Base-by-base conservation (phyloP, 2,797 vertebrate species). In the Xenentodon cancila region DNA sequence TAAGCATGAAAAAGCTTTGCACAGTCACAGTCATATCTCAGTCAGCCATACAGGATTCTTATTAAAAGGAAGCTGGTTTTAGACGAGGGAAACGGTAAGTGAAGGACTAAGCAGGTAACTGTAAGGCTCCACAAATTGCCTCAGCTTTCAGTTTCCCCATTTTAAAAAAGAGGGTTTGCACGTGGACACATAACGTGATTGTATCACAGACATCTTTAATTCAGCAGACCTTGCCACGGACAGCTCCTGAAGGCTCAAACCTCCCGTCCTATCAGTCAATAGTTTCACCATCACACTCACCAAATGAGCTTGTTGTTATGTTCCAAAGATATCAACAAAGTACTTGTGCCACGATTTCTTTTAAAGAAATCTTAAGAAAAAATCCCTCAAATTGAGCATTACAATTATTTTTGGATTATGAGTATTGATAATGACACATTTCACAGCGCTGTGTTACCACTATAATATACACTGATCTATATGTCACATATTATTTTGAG, bases 31-130 rank as follows among this genome's bases (percentile, higher is more conserved):
- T 37, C 11, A 13, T 37, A 37, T 47, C 20, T 47, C 12, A 20
- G 19, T 47, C 19, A 47, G 19, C 45, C 19, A 47, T 13, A 47
- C 19, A 47, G 19, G 19, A 5, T 54, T 27, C 25, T 50, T 18
- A 62, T 44, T 48, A 57, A 34, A 59, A 22, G 12, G 17, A 13
- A 44, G 53, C 50, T 17, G 18, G 43, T 67, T 62, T 73, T 37
- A 63, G 52, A 52, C 45, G 55, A 70, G 59, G 50, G 70, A 22
- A 59, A 53, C 44, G 52, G 44, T 59, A 27, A 54, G 22, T 2
- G 7, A 75, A 70, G 67, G 59, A 80, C 53, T 44, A 55, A 53
- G 67, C 9, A 5, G 32, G 50, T 63, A 9, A 73, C 74, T 77
- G 57, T 15, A 15, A 58, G 12, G 34, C 54, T 59, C 53, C 59